These are phyloP conservation scores for Poeciliopsis paucimaculata DNA, from an alignment of 2,797 vertebrate genomes.

Conservation along the genomic window DNA sequence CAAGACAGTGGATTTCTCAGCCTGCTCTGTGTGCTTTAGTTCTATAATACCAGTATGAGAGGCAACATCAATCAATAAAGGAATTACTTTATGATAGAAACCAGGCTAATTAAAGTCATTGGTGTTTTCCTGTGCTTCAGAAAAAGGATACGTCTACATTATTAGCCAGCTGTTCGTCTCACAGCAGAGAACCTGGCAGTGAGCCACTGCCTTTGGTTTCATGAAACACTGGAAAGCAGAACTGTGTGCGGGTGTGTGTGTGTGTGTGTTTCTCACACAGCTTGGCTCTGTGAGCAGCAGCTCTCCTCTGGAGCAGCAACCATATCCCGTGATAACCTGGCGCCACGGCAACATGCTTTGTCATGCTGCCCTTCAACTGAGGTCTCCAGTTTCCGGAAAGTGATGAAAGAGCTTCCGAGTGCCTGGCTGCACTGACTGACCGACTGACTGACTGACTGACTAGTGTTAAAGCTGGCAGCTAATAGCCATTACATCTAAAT, in stretches of 20 bases:
- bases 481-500: conserved; percentile 19
- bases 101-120: neutral
- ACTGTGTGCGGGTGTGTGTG: neutral
- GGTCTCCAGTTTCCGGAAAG: conserved; percentile 53
- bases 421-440: conserved; percentile 9
- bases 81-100: neutral
- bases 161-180: neutral
- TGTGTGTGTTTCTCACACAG: neutral
- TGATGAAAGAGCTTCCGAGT: conserved; percentile 24
- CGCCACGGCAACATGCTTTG: conserved; percentile 45
- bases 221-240: neutral
- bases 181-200: neutral
- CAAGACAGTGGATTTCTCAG: neutral
- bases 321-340: conserved; percentile 51
- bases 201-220: neutral
- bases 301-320: conserved; percentile 20
- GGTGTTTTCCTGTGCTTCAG: neutral
- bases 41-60: neutral
- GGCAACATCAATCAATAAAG: neutral
- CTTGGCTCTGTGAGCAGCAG: neutral
- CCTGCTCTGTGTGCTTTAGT: neutral
- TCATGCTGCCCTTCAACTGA: conserved; percentile 34
- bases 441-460: neutral
- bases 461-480: conserved; percentile 6
- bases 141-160: neutral